Base-by-base conservation (phyloP, 2,888 invertebrate genomes). In the Acleris literana region DNA sequence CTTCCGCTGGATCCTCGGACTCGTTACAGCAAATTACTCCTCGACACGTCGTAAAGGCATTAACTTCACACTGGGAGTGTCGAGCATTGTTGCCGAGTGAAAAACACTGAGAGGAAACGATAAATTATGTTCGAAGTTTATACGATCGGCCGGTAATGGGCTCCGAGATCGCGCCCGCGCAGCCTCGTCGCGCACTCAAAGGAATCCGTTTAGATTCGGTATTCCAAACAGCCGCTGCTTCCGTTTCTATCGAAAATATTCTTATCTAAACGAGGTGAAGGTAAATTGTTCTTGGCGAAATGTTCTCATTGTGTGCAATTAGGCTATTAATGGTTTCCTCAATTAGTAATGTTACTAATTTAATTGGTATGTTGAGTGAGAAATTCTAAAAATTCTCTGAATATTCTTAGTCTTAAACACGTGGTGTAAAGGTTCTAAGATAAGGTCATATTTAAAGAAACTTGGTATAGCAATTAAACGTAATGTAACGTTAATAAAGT, bases 71-170 rank as follows among this genome's bases (percentile, higher is more conserved):
- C 82, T 82, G 73, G 72, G 77, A 79, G 80, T 81, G 82, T 74
- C 75, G 78, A 80, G 85, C 79, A 88, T 90, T 90, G 90, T 90
- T 89, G 84, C 78, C 79, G 83, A 82, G 82, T 86, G 89, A 90
- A 88, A 90, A 90, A 90, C 84, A 85, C 76, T 75, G 84, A 87
- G 85, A 91, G 92, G 92, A 92, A 92, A 76, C 87, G 79, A 92
- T 92, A 92, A 92, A 92, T 92, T 87, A 89, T 86, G 86, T 87
- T 88, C 84, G 85, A 85, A 88, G 90, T 88, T 88, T 90, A 90
- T 88, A 89, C 86, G 89, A 87, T 86, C 86, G 86, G 73, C 74
- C 79, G 83, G 85, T 88, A 88, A 90, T 88, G 87, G 85, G 84
- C 76, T 76, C 77, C 80, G 76, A 77, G 76, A 74, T 70, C 77